A percentile compares a stretch with the other conserved stretches of the same genome.
Evolutionary conservation across 2,888 invertebrate species (phyloP).

Genomic region (Girardia tigrina): DNA sequence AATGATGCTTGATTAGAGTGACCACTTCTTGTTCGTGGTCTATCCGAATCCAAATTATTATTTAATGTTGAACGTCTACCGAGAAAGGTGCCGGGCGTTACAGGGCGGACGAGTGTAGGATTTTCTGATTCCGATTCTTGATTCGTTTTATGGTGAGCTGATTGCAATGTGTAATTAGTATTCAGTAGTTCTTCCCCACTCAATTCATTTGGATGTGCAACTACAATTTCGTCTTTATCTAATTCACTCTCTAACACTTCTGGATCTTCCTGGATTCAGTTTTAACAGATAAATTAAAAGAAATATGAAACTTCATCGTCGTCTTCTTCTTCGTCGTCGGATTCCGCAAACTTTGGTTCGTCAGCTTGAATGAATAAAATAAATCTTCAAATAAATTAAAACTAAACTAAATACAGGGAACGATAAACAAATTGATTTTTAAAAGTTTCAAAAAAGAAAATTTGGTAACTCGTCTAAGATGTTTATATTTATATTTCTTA

Average conservation of each 20-base stretch:
- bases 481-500: too few relatives aligned
- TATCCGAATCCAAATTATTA: not conserved
- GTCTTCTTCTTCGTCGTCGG: not conserved
- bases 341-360: not conserved
- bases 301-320: not conserved
- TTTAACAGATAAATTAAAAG: not conserved
- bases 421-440: too few relatives aligned
- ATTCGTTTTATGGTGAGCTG: not conserved
- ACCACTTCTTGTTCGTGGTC: constrained; percentile 23
- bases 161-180: not conserved
- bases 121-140: not conserved
- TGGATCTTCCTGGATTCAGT: not conserved
- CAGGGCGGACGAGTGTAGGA: not conserved
- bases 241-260: constrained; percentile 19
- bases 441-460: too few relatives aligned
- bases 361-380: not conserved
- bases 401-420: too few relatives aligned
- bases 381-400: too few relatives aligned
- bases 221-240: not conserved
- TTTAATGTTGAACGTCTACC: not conserved
- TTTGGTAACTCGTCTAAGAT: too few relatives aligned
- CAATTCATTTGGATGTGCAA: not conserved
- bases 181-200: not conserved
- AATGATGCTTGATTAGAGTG: not conserved
- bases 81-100: not conserved